phyloP scores from a whole-genome alignment of 2,888 invertebrate species.

The Pilophorus perplexus region DNA sequence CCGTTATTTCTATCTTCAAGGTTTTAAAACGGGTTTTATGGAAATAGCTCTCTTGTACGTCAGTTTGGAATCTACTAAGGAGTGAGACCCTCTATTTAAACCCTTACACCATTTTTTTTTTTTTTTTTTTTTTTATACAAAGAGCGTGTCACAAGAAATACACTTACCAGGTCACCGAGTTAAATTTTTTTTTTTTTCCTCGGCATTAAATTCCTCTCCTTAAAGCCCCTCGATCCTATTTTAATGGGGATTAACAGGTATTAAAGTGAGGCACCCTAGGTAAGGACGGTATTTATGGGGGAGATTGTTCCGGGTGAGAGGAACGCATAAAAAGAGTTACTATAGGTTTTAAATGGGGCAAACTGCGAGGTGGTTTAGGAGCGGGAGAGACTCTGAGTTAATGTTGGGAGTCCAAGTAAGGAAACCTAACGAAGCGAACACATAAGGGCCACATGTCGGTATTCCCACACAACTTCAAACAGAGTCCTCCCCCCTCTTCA shows the following conservation, averaged over 20 bases:
- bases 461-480: slow-evolving; percentile 38
- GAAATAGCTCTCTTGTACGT: too few species aligned
- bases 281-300: neutral
- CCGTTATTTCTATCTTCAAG: too few species aligned
- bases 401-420: slow-evolving; percentile 37
- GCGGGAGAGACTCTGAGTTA: slow-evolving; percentile 17
- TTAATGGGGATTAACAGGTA: neutral
- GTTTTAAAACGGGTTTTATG: too few species aligned
- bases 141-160: too few species aligned
- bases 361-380: slow-evolving; percentile 8
- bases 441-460: slow-evolving; percentile 37
- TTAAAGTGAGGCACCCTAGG: neutral
- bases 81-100: too few species aligned
- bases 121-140: too few species aligned
- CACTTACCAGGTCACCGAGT: too few species aligned
- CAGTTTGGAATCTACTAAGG: too few species aligned
- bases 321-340: slow-evolving; percentile 12
- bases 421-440: slow-evolving; percentile 39
- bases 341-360: slow-evolving; percentile 5
- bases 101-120: too few species aligned
- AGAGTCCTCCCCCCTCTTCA: slow-evolving; percentile 22
- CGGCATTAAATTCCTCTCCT: too few species aligned
- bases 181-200: too few species aligned
- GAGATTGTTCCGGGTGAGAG: slow-evolving; percentile 17
- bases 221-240: neutral